Percentiles rank a stretch among this genome's conserved stretches.
phyloP scores from a whole-genome alignment of 2,797 vertebrate species.

The Gymnothorax reevesii region DNA sequence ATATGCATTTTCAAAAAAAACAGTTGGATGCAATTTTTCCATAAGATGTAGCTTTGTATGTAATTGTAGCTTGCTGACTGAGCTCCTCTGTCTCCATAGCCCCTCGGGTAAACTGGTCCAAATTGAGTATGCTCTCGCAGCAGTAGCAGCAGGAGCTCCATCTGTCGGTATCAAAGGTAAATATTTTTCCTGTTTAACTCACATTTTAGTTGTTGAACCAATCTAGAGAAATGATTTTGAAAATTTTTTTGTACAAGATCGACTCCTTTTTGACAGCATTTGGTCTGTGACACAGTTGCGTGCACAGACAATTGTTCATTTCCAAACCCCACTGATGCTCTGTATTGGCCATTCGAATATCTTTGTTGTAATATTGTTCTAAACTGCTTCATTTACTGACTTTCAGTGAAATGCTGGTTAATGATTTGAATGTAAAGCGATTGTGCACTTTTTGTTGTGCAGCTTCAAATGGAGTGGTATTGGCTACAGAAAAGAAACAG shows the following conservation, averaged over 20 bases:
- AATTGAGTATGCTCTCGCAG: slow-evolving; percentile 97
- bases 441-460: slow-evolving; percentile 43
- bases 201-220: not conserved
- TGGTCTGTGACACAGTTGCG: not conserved
- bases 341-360: not conserved
- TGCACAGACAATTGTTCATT: not conserved
- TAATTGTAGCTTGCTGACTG: not conserved
- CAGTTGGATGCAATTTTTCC: not conserved
- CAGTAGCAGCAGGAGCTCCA: slow-evolving; percentile 95
- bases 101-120: slow-evolving; percentile 98
- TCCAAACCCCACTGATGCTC: not conserved
- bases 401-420: not conserved
- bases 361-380: not conserved
- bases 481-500: slow-evolving; percentile 99
- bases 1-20: not conserved
- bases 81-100: slow-evolving; percentile 63
- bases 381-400: not conserved
- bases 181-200: not conserved
- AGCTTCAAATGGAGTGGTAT: slow-evolving; percentile 97
- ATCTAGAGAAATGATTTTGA: not conserved
- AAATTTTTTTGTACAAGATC: not conserved
- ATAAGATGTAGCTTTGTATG: not conserved
- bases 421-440: not conserved
- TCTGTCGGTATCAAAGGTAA: slow-evolving; percentile 91
- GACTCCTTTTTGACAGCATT: not conserved